Conservation (phyloP, 2,888 invertebrate genomes). For the Opisthograptis luteolata region DNA sequence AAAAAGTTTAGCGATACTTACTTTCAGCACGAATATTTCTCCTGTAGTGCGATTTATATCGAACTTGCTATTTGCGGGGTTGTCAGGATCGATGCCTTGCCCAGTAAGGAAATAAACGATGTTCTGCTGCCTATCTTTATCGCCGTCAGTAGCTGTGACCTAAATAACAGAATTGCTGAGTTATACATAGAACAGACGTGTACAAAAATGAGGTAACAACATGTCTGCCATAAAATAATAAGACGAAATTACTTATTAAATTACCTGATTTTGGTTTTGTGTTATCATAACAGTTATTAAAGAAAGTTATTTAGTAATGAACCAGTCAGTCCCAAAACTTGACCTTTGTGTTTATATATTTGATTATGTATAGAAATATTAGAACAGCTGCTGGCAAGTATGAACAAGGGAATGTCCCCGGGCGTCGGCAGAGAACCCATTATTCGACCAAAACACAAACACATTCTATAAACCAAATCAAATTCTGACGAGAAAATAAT, state of each 20-base stretch:
- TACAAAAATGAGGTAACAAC: conserved; percentile 1
- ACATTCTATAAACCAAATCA: conserved; percentile 40
- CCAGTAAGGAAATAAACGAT: conserved; percentile 98
- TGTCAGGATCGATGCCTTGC: conserved; percentile 97
- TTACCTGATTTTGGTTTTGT: conserved; percentile 1
- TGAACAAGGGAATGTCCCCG: conserved; percentile 38
- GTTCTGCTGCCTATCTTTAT: conserved; percentile 96
- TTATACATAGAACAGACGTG: conserved; percentile 4
- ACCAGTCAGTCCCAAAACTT: conserved; percentile 41
- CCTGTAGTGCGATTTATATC: conserved; percentile 98
- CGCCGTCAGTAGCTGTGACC: conserved; percentile 98
- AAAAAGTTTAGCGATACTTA: conserved; percentile 69
- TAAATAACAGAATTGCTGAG: conserved; percentile 60
- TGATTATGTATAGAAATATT: conserved; percentile 41
- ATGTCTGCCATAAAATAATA: background rate
- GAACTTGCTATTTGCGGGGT: conserved; percentile 97
- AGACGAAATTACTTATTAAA: background rate
- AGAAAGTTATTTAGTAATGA: conserved; percentile 9
- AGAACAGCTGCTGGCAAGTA: conserved; percentile 36
- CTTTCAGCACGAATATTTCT: conserved; percentile 97
- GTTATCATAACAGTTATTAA: conserved; percentile 3
- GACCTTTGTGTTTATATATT: conserved; percentile 46
- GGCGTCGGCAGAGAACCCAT: conserved; percentile 32
- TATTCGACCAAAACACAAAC: conserved; percentile 42
- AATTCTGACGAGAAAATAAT: conserved; percentile 32